Percentiles rank a stretch among this genome's conserved stretches.
These are phyloP conservation scores for Nephrotoma flavescens DNA, from an alignment of 2,888 invertebrate species.

Conservation along the genomic window DNA sequence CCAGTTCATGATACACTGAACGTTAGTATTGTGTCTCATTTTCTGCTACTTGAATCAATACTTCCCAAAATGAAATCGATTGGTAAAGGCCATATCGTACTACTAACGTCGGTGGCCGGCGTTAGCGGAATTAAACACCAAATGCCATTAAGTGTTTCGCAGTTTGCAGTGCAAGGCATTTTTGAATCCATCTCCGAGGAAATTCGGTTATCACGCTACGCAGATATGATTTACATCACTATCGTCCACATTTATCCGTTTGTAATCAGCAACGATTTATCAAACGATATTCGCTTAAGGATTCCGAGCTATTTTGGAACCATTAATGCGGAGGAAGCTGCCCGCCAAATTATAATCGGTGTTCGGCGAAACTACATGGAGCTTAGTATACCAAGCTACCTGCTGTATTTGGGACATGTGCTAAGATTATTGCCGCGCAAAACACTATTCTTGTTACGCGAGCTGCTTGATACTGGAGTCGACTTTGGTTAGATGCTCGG, in stretches of 20 bases:
- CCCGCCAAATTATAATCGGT: constrained; percentile 41
- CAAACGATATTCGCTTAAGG: constrained; percentile 39
- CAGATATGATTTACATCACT: constrained; percentile 41
- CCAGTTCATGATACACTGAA: constrained; percentile 40
- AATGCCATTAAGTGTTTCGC: constrained; percentile 45
- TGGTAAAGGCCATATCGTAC: constrained; percentile 44
- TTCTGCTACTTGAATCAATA: constrained; percentile 45
- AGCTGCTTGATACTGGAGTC: constrained; percentile 46
- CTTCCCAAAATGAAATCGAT: constrained; percentile 43
- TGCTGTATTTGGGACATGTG: constrained; percentile 41
- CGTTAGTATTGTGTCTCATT: constrained; percentile 43
- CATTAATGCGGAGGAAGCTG: constrained; percentile 41
- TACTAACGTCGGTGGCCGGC: constrained; percentile 46
- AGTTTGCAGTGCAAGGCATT: constrained; percentile 50
- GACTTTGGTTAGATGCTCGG: constrained; percentile 37
- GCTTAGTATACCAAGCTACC: constrained; percentile 46
- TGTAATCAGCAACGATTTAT: constrained; percentile 38
- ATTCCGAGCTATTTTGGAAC: constrained; percentile 52
- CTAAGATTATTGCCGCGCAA: constrained; percentile 43
- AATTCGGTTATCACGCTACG: constrained; percentile 36
- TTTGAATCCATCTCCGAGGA: constrained; percentile 47
- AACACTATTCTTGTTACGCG: constrained; percentile 42
- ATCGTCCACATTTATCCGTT: constrained; percentile 48
- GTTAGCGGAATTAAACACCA: constrained; percentile 41
- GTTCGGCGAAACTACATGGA: constrained; percentile 45